Conservation (phyloP, 2,113 vertebrate species). For the Crotalus viridis region DNA sequence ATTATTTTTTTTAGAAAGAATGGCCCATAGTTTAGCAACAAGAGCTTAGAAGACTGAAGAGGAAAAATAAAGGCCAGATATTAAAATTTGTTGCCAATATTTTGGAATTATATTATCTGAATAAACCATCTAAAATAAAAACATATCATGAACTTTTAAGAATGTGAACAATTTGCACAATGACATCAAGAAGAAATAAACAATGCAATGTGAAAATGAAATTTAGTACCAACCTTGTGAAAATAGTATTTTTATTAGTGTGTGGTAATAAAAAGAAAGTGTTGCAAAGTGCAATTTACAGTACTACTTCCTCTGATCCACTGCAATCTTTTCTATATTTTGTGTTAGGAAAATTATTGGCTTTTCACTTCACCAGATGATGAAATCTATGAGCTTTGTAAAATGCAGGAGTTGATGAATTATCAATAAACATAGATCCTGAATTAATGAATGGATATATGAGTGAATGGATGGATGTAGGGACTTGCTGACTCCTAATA, state of each 20-base stretch:
- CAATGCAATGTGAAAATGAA: not conserved
- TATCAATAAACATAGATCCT: not conserved
- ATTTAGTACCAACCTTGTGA: not conserved
- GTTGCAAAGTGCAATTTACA: conserved; percentile 8
- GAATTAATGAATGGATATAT: not conserved
- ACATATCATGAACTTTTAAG: not conserved
- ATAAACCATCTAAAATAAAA: conserved; percentile 20
- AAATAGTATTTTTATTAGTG: not conserved
- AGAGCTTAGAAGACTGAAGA: not conserved
- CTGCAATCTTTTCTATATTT: conserved; percentile 15
- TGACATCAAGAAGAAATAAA: not conserved
- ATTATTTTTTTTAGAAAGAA: too few relatives aligned
- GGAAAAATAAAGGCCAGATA: not conserved
- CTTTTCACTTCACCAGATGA: conserved; percentile 33
- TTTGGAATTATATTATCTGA: not conserved
- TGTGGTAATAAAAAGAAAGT: conserved; percentile 32
- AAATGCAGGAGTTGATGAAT: conserved; percentile 29
- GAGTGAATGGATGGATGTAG: not conserved
- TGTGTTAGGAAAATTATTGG: conserved; percentile 34
- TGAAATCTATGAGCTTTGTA: conserved; percentile 37
- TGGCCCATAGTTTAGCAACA: too few relatives aligned
- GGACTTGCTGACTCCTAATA: not conserved
- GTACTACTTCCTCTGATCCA: not conserved
- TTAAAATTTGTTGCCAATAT: not conserved
- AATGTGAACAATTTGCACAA: not conserved